Conservation (phyloP, 2,113 vertebrate species). For the Urocolius indicus region DNA sequence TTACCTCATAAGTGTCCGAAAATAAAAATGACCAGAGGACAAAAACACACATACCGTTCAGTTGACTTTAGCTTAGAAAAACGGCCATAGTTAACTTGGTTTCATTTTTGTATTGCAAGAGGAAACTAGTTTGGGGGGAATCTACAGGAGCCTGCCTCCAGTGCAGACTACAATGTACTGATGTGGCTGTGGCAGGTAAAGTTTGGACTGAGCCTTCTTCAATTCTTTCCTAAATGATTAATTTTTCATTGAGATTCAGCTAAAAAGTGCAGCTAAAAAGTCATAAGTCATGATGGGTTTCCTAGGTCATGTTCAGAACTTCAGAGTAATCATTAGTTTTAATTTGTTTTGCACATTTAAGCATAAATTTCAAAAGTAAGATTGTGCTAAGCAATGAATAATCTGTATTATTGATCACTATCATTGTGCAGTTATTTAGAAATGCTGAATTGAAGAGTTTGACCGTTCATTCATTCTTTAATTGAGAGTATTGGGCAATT, state of each 20-base stretch:
- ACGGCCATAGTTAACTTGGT: neutral
- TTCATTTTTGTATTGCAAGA: neutral
- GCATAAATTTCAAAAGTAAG: neutral
- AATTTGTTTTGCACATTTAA: neutral
- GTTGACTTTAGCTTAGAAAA: neutral
- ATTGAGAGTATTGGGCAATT: neutral
- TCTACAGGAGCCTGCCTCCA: neutral
- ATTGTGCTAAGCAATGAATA: neutral
- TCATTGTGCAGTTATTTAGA: neutral
- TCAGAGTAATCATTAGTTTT: neutral
- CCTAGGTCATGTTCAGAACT: neutral
- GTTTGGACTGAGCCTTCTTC: neutral
- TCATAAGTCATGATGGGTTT: neutral
- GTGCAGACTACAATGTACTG: neutral
- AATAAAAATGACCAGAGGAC: neutral
- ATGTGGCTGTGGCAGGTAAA: neutral
- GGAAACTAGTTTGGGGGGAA: neutral
- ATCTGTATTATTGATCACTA: neutral
- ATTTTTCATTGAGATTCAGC: neutral
- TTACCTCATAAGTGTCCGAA: neutral
- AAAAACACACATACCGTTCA: neutral
- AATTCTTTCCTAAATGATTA: neutral
- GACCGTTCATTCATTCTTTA: neutral
- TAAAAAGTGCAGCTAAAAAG: neutral
- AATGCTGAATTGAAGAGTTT: neutral